These are phyloP conservation scores for Palythoa heliodiscus DNA, from an alignment of 92 coral and sea anemone genomes.

Conservation along the genomic window DNA sequence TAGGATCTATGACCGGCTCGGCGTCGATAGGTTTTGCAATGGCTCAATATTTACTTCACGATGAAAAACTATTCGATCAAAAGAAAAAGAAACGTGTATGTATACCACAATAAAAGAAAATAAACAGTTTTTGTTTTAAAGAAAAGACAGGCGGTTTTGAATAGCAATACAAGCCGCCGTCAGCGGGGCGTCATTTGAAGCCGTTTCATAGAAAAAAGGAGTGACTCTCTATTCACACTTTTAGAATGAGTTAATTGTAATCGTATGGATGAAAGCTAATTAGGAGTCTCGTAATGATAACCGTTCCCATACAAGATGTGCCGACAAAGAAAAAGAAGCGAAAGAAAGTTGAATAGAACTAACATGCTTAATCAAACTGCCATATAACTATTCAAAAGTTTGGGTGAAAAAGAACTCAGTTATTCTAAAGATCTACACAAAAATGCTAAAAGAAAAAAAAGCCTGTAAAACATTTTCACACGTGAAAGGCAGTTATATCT, in stretches of 20 bases:
- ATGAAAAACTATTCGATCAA: neutral
- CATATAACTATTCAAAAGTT: too few relatives aligned
- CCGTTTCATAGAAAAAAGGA: neutral
- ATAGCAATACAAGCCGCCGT: neutral
- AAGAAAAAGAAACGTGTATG: neutral
- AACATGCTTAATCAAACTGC: too few relatives aligned
- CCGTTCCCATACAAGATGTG: conserved; percentile 17
- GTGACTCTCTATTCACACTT: neutral
- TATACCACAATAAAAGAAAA: neutral
- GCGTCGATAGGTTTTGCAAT: neutral
- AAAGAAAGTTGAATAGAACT: conserved; percentile 6
- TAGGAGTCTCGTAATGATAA: neutral
- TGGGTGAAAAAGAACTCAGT: conserved; percentile 5
- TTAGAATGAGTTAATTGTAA: conserved; percentile 27
- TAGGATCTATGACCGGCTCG: neutral
- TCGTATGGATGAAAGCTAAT: conserved; percentile 13
- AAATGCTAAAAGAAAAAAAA: too few relatives aligned
- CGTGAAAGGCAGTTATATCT: too few relatives aligned
- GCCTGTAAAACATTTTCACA: too few relatives aligned
- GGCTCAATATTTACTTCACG: neutral
- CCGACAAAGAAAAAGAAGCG: conserved; percentile 38
- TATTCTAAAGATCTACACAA: too few relatives aligned
- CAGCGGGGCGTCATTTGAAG: conserved; percentile 7
- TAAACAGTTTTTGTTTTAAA: conserved; percentile 3
- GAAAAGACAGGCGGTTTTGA: neutral